phyloP scores from a whole-genome alignment of 2,797 vertebrate genomes.

The Hypotaenidia okinawae region DNA sequence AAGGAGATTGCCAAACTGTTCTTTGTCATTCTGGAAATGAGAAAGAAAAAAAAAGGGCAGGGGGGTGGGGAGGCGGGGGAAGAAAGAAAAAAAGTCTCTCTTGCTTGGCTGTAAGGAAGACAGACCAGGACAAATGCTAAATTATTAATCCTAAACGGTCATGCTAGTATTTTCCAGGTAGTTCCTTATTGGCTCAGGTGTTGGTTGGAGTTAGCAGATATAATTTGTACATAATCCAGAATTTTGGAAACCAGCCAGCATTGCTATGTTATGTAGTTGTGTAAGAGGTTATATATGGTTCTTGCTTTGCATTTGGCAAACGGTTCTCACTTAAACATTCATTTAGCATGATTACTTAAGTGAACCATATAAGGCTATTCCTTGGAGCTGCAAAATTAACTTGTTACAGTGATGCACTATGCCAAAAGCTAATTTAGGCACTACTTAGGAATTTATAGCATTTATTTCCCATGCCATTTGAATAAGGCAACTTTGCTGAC shows the following conservation, averaged over 20 bases:
- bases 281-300: constrained; percentile 68
- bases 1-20: constrained; percentile 4
- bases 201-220: constrained; percentile 22
- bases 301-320: constrained; percentile 64
- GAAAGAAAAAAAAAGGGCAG: too few relatives aligned
- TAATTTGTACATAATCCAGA: constrained; percentile 27
- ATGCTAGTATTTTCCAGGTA: constrained; percentile 50
- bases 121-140: constrained; percentile 23
- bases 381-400: constrained; percentile 59
- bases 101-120: neutral
- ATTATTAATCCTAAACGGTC: constrained; percentile 9
- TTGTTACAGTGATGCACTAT: constrained; percentile 36
- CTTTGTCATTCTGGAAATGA: neutral
- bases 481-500: constrained; percentile 45
- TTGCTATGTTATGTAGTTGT: constrained; percentile 35
- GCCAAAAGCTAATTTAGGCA: constrained; percentile 63
- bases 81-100: neutral
- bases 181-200: neutral
- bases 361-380: constrained; percentile 70
- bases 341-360: constrained; percentile 64
- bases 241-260: constrained; percentile 48
- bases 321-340: constrained; percentile 63
- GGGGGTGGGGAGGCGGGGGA: too few relatives aligned
- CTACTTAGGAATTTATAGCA: constrained; percentile 49
- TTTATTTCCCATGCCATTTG: constrained; percentile 58